Conservation (phyloP, 2,113 vertebrate species). For the Loxodonta africana region DNA sequence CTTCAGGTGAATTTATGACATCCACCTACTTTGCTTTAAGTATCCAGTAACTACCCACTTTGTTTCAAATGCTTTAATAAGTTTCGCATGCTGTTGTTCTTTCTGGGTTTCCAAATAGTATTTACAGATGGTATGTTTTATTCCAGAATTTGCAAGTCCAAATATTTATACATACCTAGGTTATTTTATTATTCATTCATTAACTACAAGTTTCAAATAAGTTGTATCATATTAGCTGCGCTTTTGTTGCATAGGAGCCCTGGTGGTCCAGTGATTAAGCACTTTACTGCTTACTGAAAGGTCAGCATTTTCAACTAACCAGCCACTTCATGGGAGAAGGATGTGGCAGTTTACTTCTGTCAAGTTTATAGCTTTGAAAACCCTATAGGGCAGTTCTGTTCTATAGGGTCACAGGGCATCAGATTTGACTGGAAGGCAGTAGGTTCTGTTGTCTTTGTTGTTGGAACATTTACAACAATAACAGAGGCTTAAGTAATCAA, state of each 20-base stretch:
- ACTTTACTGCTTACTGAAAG: too few relatives aligned
- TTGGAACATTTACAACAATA: neutral
- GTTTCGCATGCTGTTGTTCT: neutral
- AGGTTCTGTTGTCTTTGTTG: neutral
- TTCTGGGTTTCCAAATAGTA: neutral
- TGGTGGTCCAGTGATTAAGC: too few relatives aligned
- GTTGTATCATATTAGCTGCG: neutral
- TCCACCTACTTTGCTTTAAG: neutral
- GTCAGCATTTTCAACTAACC: too few relatives aligned
- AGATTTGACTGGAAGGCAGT: too few relatives aligned
- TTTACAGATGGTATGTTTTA: neutral
- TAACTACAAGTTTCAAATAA: neutral
- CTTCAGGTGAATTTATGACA: neutral
- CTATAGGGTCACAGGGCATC: too few relatives aligned
- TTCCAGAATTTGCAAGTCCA: neutral
- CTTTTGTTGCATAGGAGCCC: neutral
- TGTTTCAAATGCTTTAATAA: too few relatives aligned
- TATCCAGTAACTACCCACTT: too few relatives aligned
- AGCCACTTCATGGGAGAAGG: too few relatives aligned
- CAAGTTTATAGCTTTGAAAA: too few relatives aligned
- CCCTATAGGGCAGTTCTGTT: too few relatives aligned
- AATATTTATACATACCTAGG: neutral
- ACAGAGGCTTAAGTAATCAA: neutral
- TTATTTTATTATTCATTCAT: neutral
- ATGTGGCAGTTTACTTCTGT: too few relatives aligned